phyloP scores from a whole-genome alignment of 2,113 vertebrate species.

The Oncorhynchus clarkii region DNA sequence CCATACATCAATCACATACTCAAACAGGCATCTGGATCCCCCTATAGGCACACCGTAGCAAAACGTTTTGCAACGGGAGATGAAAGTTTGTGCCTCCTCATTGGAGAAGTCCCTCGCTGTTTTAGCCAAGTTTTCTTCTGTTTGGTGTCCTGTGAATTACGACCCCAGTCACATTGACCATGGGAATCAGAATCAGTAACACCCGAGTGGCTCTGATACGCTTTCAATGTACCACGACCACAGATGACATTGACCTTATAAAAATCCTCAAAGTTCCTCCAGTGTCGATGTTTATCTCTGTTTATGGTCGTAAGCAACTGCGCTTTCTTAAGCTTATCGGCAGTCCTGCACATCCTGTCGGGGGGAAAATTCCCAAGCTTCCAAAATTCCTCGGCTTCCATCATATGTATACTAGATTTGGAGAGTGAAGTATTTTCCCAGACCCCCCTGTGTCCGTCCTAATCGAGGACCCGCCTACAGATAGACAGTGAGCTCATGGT shows the following conservation, averaged over 20 bases:
- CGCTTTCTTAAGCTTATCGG: not conserved
- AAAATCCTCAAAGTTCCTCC: no score
- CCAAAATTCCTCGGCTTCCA: not conserved
- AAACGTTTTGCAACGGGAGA: no score
- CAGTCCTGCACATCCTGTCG: not conserved
- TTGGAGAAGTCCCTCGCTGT: not conserved
- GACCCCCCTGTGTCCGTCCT: not conserved
- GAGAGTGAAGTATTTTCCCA: not conserved
- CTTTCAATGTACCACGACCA: not conserved
- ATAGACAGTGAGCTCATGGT: not conserved
- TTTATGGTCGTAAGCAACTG: not conserved
- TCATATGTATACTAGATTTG: not conserved
- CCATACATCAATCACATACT: slow-evolving; percentile 6
- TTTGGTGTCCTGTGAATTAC: no score
- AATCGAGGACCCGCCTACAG: not conserved
- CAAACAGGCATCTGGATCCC: slow-evolving; percentile 1
- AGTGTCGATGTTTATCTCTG: not conserved
- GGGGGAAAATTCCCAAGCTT: not conserved
- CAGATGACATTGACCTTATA: not conserved
- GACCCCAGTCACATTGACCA: not conserved
- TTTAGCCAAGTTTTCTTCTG: not conserved
- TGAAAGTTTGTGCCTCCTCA: no score
- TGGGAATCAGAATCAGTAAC: not conserved
- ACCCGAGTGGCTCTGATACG: not conserved
- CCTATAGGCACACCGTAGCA: no score